Conservation (phyloP, 1,140 invertebrate genomes). For the Dinothrombium tinctorium region DNA sequence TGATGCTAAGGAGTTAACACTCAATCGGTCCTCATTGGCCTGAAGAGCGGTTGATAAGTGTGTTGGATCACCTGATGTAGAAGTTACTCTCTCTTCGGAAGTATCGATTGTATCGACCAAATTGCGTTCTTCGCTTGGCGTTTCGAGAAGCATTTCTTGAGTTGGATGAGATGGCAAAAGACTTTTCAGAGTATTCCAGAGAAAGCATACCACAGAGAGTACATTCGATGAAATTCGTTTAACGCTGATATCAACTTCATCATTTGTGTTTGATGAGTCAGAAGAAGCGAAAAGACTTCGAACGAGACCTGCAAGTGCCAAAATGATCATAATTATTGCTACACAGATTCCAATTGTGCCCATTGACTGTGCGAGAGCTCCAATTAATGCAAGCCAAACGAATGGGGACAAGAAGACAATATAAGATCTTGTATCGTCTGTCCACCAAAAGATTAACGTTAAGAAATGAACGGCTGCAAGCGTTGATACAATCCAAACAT, state of each 20-base stretch:
- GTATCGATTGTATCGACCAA: background rate
- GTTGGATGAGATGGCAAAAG: background rate
- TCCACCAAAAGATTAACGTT: background rate
- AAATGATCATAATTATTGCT: background rate
- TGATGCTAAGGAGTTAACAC: too few species aligned
- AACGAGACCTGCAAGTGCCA: background rate
- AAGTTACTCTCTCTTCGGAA: slow-evolving; percentile 5
- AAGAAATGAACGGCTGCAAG: background rate
- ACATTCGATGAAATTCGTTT: background rate
- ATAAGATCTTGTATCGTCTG: background rate
- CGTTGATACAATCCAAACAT: background rate
- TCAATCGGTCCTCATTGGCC: slow-evolving; percentile 9
- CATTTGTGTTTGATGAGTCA: background rate
- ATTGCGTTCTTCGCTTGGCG: background rate
- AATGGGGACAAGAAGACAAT: background rate
- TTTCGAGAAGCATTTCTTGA: background rate
- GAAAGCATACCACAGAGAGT: background rate
- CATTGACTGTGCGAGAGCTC: too few species aligned
- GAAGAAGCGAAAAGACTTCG: background rate
- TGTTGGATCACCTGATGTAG: background rate
- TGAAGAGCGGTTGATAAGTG: too few species aligned
- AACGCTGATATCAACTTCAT: background rate
- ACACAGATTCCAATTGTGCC: background rate
- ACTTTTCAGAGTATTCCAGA: background rate
- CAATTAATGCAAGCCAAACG: background rate